Base-by-base conservation (phyloP, 2,797 vertebrate genomes). In the Parauchenoglanis punctatus region DNA sequence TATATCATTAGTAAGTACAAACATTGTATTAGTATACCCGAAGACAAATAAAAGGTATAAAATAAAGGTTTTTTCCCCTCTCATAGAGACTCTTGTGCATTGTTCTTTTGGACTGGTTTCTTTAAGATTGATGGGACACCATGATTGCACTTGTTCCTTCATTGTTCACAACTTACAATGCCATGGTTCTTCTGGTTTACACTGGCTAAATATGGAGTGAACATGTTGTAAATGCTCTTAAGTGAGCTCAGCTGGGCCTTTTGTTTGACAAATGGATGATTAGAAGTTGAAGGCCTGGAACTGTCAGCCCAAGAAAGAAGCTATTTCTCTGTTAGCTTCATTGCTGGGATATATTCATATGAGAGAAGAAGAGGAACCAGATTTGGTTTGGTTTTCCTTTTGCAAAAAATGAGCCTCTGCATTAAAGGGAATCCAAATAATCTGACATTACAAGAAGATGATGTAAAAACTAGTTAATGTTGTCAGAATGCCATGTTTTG, bases 381-480 rank as follows among this genome's bases (percentile, higher is more conserved):
- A 96, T 95, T 95, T 95, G 94, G 93, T 94, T 95, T 93, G 91
- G 92, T 94, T 95, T 94, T 93, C 91, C 94, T 95, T 91, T 94
- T 91, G 88, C 91, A 49, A 46, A 73, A 63, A 65, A 81, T 5
- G 15, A 59, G 91, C 90, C 92, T 91, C 90, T 89, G 93, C 94
- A 94, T 95, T 96, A 96, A 95, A 94, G 93, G 94, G 93, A 95
- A 95, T 95, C 94, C 93, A 96, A 95, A 96, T 95, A 95, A 94
- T 95, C 92, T 92, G 92, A 95, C 93, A 96, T 96, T 96, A 96
- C 95, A 92, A 96, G 95, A 91, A 94, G 95, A 96, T 96, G 95
- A 96, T 95, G 95, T 96, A 96, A 96, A 96, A 95, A 95, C 95
- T 95, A 95, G 95, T 95, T 96, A 96, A 96, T 95, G 94, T 96